Evolutionary conservation across 1,140 invertebrate genomes (phyloP).

Genomic region (Penaeus japonicus): DNA sequence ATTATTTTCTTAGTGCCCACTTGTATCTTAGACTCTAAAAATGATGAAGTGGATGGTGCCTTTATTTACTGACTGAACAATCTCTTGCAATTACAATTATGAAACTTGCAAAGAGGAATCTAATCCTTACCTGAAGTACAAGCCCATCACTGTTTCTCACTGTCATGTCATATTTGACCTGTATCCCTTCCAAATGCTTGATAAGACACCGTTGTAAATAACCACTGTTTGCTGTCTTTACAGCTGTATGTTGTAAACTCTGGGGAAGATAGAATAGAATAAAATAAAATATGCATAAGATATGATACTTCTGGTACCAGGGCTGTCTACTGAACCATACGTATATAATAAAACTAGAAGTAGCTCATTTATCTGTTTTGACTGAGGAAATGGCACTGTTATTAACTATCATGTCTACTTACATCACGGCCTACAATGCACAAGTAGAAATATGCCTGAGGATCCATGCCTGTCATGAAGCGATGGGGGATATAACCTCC

Average conservation of each 20-base stretch:
- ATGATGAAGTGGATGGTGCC: too few species aligned
- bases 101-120: neutral
- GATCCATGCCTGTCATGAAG: constrained; percentile 96
- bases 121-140: constrained; percentile 76
- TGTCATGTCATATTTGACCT: constrained; percentile 90
- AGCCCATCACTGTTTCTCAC: constrained; percentile 94
- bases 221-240: constrained; percentile 93
- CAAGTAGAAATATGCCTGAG: constrained; percentile 99
- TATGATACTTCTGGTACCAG: too few species aligned
- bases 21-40: too few species aligned
- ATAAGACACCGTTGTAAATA: constrained; percentile 98
- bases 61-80: neutral
- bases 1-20: too few species aligned
- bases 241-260: constrained; percentile 71
- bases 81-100: neutral
- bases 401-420: constrained; percentile 14
- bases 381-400: neutral
- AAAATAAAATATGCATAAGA: neutral
- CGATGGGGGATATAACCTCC: constrained; percentile 96
- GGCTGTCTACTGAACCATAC: too few species aligned
- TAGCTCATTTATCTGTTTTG: too few species aligned
- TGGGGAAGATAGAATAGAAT: constrained; percentile 65
- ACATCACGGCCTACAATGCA: constrained; percentile 96
- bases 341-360: too few species aligned
- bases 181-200: constrained; percentile 96